Base-by-base conservation (phyloP, 2,113 vertebrate genomes). In the Craseonycteris thonglongyai region DNA sequence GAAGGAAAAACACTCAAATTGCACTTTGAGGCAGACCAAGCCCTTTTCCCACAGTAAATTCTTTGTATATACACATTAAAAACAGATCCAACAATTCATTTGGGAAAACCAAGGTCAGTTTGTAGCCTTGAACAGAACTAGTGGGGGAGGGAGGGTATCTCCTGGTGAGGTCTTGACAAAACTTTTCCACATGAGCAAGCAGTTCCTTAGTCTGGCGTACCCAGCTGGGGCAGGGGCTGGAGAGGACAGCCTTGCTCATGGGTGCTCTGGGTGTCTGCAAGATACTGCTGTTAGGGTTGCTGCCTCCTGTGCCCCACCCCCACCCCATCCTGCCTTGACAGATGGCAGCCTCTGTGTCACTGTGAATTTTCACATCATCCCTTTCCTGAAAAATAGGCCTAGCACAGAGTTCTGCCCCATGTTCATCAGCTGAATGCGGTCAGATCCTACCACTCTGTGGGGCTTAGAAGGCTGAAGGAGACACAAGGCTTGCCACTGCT, bases 1-100 rank as follows among this genome's bases (percentile, higher is more conserved):
- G 98, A 97, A 98, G 98, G 98, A 97, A 98, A 97, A 97, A 96
- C 97, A 98, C 97, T 98, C 97, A 97, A 96, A 42, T 72, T 95
- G 91, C 95, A 81, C 75, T 42, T 68, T 16, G 80, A 80, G 96
- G 22, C 91, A 88, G 58, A 97, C 96, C 97, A 97, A 98, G 95
- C 94, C 94, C 83, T 95, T 97, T 95, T 97, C 96, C 95, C 96
- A 96, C 95, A 96, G 97, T 94, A 90, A 97, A 93, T 90, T 97
- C 97, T 98, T 97, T 98, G 97, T 84, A 96, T 69, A 97, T 87
- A 88, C 87, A 97, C 95, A 97, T 95, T 93, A 97, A 96, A 97
- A 94, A 65, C 95, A 97, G 97, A 98, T 92, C 83, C 95, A 96
- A 88, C 95, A 97, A 94, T 95, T 95, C 98, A 97, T 49, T 94